A percentile compares a stretch with the other conserved stretches of the same genome.
These are phyloP conservation scores for Rhinella marina DNA, from an alignment of 2,797 vertebrate genomes.

Conservation along the genomic window DNA sequence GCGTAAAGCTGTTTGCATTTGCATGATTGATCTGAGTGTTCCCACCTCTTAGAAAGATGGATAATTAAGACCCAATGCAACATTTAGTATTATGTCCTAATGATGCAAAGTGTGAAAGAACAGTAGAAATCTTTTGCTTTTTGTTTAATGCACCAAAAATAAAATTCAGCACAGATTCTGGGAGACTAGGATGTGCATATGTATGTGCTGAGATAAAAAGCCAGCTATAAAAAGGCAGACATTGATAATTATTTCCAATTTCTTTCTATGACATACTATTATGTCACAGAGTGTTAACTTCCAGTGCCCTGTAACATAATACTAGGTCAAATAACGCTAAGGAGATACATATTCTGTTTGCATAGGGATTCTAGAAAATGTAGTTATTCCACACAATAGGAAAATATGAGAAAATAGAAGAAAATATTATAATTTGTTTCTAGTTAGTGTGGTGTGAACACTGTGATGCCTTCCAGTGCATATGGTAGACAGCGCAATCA, in stretches of 20 bases:
- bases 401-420: background rate
- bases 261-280: background rate
- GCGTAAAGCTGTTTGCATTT: constrained; percentile 41
- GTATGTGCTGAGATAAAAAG: background rate
- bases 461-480: background rate
- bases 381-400: background rate
- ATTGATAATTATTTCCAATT: background rate
- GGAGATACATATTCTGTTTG: too few relatives aligned
- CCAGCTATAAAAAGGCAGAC: background rate
- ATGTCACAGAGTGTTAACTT: too few relatives aligned
- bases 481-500: background rate
- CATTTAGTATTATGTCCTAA: constrained; percentile 38
- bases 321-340: too few relatives aligned
- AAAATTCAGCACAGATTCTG: background rate
- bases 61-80: constrained; percentile 39
- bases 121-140: constrained; percentile 6
- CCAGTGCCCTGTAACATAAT: too few relatives aligned
- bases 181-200: background rate
- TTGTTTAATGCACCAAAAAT: background rate
- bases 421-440: too few relatives aligned
- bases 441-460: background rate
- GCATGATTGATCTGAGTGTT: constrained; percentile 48
- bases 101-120: constrained; percentile 17
- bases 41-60: constrained; percentile 38
- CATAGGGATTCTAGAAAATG: too few relatives aligned